Conservation (phyloP, 2,797 vertebrate genomes). For the Sylvia borin region DNA sequence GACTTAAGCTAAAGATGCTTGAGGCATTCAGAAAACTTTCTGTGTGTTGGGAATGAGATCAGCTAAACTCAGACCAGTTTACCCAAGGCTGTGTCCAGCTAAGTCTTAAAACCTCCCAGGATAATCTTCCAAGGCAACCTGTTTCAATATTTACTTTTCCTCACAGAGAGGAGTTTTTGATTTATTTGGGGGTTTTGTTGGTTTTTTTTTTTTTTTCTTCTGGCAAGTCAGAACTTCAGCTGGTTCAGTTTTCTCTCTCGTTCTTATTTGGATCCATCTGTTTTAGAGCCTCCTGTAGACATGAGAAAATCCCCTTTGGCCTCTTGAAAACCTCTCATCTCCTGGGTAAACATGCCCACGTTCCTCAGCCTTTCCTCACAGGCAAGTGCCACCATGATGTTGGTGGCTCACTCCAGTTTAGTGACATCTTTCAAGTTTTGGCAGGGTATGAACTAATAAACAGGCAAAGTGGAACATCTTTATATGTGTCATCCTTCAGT, state of each 20-base stretch:
- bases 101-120: not conserved
- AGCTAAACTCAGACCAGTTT: not conserved
- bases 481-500: not conserved
- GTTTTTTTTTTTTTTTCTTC: not conserved
- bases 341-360: not conserved
- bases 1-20: not conserved
- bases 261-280: not conserved
- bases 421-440: not conserved
- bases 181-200: not conserved
- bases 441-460: not conserved
- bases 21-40: not conserved
- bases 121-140: not conserved
- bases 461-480: not conserved
- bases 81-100: not conserved
- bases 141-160: not conserved
- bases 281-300: not conserved
- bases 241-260: not conserved
- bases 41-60: not conserved
- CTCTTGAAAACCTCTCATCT: not conserved
- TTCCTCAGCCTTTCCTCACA: not conserved
- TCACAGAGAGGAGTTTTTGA: not conserved
- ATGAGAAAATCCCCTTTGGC: not conserved
- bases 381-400: not conserved
- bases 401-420: not conserved
- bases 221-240: not conserved